A percentile compares a stretch with the other conserved stretches of the same genome.
Conservation (phyloP, 2,888 invertebrate genomes). For the Pheosia gnoma region DNA sequence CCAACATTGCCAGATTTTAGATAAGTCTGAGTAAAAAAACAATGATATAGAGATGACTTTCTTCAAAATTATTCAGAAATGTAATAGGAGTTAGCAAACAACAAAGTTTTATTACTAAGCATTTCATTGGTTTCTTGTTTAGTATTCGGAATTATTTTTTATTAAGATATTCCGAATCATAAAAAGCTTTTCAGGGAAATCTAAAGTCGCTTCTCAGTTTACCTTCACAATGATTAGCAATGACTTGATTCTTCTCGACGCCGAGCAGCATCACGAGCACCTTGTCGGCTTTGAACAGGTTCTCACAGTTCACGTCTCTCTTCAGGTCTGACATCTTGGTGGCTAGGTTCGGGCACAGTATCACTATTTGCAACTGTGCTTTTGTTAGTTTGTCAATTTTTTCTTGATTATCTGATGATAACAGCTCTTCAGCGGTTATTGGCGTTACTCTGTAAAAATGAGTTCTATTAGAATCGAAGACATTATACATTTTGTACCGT, state of each 20-base stretch:
- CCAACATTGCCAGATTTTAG: not conserved
- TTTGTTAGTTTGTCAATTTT: slow-evolving; percentile 83
- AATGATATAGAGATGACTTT: not conserved
- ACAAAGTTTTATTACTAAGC: not conserved
- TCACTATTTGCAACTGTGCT: slow-evolving; percentile 91
- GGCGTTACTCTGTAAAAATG: slow-evolving; percentile 86
- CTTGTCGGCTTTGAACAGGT: slow-evolving; percentile 87
- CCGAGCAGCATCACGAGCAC: slow-evolving; percentile 92
- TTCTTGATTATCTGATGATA: slow-evolving; percentile 77
- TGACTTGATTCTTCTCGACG: slow-evolving; percentile 88
- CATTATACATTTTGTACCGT: no score
- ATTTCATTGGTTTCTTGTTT: slow-evolving; percentile 12
- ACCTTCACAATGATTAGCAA: slow-evolving; percentile 88
- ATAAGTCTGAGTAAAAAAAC: not conserved
- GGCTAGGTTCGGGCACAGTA: slow-evolving; percentile 90
- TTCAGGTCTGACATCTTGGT: slow-evolving; percentile 84
- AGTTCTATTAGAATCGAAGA: not conserved
- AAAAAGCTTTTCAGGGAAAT: no score
- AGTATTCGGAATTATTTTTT: not conserved
- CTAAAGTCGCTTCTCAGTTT: slow-evolving; percentile 14
- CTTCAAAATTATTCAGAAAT: not conserved
- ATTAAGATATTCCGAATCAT: no score
- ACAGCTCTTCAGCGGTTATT: slow-evolving; percentile 88
- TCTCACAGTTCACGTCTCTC: slow-evolving; percentile 80
- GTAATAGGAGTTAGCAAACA: not conserved